These are phyloP conservation scores for Chlorocebus sabaeus DNA, from an alignment of 2,113 vertebrate species.

Conservation along the genomic window DNA sequence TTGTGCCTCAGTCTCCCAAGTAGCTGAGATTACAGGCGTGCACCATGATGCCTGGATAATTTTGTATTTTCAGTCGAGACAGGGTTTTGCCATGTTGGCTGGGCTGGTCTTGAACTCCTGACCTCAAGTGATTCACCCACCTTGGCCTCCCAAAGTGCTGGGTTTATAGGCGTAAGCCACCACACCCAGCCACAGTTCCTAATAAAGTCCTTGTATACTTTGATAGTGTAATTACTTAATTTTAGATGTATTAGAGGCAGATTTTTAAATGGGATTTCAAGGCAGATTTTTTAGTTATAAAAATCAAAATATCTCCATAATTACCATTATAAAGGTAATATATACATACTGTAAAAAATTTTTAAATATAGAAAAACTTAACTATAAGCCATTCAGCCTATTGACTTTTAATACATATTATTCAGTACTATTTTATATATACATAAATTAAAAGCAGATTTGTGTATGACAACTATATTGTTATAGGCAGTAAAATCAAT, in stretches of 20 bases:
- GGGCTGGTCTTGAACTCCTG: no score
- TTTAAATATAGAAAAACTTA: constrained; percentile 21
- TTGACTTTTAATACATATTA: background rate
- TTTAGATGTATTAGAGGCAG: background rate
- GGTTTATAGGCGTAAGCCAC: no score
- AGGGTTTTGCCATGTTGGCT: no score
- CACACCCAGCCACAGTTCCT: background rate
- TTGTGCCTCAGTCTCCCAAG: no score
- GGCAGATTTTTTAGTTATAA: constrained; percentile 30
- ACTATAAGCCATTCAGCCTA: background rate
- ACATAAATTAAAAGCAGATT: background rate
- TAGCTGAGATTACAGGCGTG: no score
- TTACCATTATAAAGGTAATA: constrained; percentile 7
- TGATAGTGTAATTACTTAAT: background rate
- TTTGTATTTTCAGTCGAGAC: no score
- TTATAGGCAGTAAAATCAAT: background rate
- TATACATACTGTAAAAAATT: background rate
- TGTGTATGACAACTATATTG: background rate
- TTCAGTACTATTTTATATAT: background rate
- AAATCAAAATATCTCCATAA: constrained; percentile 17
- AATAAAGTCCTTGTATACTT: constrained; percentile 23
- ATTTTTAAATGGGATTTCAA: constrained; percentile 34
- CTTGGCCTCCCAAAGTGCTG: no score
- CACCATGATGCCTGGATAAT: no score
- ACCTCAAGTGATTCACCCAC: fast-evolving